phyloP scores from a whole-genome alignment of 2,113 vertebrate genomes.

The Hippocampus comes region DNA sequence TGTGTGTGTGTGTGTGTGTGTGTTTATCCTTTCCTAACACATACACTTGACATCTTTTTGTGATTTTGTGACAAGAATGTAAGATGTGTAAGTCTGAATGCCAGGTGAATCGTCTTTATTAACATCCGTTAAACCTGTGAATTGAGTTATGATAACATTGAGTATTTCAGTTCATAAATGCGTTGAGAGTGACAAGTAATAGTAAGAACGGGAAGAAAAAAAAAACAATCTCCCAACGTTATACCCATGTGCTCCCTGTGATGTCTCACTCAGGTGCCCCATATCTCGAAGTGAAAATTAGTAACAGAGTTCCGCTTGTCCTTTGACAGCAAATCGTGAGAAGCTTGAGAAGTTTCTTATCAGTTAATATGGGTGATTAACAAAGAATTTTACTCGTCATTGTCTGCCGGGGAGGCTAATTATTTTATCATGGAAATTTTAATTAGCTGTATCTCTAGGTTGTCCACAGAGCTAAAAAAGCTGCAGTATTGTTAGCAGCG shows the following conservation, averaged over 20 bases:
- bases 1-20: no score
- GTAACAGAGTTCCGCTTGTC: slow-evolving; percentile 29
- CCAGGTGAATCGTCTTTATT: no score
- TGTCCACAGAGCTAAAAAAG: slow-evolving; percentile 55
- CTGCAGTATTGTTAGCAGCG: slow-evolving; percentile 31
- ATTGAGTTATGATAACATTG: no score
- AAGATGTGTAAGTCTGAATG: no score
- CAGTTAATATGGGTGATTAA: slow-evolving; percentile 63
- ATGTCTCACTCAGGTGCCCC: slow-evolving; percentile 7
- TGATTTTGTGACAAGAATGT: no score
- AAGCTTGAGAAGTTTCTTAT: slow-evolving; percentile 67
- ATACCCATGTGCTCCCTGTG: slow-evolving; percentile 1
- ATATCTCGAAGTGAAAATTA: slow-evolving; percentile 23
- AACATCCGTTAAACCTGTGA: no score
- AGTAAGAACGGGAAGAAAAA: no score
- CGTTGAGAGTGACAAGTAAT: no score
- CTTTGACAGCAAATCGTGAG: slow-evolving; percentile 38
- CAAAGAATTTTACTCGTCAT: slow-evolving; percentile 57
- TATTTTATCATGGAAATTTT: slow-evolving; percentile 75
- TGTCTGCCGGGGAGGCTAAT: slow-evolving; percentile 70
- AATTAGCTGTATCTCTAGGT: slow-evolving; percentile 72
- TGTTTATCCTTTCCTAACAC: no score
- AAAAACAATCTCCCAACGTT: not conserved
- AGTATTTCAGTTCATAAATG: no score
- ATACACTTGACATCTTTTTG: no score